These are phyloP conservation scores for Phrynocephalus guinanensis DNA, from an alignment of 2,797 vertebrate genomes.

Conservation along the genomic window DNA sequence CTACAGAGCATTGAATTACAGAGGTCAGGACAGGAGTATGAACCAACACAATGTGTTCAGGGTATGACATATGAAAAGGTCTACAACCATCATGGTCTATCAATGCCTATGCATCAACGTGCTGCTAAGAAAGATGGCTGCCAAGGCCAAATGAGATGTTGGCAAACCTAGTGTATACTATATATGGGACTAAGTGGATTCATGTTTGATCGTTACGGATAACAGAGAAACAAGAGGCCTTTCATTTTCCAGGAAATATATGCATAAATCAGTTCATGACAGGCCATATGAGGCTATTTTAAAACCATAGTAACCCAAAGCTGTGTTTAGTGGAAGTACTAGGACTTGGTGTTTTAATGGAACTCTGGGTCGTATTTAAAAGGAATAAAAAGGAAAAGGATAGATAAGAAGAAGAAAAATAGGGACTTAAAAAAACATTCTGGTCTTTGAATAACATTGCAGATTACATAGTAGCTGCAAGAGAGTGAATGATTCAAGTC, in stretches of 20 bases:
- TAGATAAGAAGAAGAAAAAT: background rate
- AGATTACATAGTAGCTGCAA: background rate
- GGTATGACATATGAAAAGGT: background rate
- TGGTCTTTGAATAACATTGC: background rate
- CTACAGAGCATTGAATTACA: background rate
- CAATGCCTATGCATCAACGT: background rate
- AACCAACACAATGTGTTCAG: background rate
- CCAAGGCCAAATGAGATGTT: background rate
- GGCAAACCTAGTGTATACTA: background rate
- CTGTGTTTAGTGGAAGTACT: conserved; percentile 3
- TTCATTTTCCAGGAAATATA: conserved; percentile 4
- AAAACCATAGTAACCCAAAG: conserved; percentile 5
- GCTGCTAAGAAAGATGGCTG: background rate
- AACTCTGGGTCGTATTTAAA: conserved; percentile 37
- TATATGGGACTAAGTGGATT: background rate
- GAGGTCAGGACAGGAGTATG: background rate
- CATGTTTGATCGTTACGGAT: background rate
- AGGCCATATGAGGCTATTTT: background rate
- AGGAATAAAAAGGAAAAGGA: background rate
- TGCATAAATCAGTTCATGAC: background rate
- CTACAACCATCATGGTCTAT: background rate
- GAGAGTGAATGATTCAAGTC: background rate
- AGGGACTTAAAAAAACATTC: conserved; percentile 2
- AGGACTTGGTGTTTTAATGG: background rate
- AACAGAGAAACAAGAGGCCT: background rate